Conservation (phyloP, 2,888 invertebrate species). For the Nasonia oneida region DNA sequence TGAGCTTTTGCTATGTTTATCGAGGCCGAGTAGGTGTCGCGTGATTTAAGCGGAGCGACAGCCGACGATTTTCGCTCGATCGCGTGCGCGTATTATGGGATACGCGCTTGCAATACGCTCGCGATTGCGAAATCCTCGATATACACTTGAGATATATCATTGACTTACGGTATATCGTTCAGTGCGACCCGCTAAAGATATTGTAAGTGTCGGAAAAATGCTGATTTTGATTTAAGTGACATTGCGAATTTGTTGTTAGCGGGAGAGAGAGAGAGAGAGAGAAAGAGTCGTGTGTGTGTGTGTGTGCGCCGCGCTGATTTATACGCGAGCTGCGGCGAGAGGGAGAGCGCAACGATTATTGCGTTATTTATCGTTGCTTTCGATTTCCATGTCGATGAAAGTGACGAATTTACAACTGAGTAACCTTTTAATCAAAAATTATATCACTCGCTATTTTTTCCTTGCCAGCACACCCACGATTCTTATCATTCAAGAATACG, state of each 20-base stretch:
- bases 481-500: neutral
- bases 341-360: neutral
- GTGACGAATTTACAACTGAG: neutral
- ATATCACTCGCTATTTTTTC: neutral
- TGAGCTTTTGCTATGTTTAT: conserved; percentile 66
- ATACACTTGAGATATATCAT: neutral
- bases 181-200: neutral
- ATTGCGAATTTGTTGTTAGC: conserved; percentile 8
- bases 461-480: neutral
- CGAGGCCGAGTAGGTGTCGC: conserved; percentile 69
- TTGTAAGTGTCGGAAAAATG: conserved; percentile 11
- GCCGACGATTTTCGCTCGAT: conserved; percentile 48
- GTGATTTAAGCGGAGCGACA: conserved; percentile 70
- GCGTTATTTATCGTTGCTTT: neutral
- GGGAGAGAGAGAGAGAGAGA: neutral
- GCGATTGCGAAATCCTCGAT: conserved; percentile 61
- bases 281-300: neutral
- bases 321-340: neutral
- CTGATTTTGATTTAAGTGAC: conserved; percentile 26
- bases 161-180: neutral
- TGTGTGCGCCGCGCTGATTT: neutral
- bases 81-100: conserved; percentile 55
- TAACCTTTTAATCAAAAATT: neutral
- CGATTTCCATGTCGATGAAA: neutral
- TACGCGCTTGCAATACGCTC: neutral